phyloP scores from a whole-genome alignment of 2,888 invertebrate genomes.

The Criorhina ranunculi region DNA sequence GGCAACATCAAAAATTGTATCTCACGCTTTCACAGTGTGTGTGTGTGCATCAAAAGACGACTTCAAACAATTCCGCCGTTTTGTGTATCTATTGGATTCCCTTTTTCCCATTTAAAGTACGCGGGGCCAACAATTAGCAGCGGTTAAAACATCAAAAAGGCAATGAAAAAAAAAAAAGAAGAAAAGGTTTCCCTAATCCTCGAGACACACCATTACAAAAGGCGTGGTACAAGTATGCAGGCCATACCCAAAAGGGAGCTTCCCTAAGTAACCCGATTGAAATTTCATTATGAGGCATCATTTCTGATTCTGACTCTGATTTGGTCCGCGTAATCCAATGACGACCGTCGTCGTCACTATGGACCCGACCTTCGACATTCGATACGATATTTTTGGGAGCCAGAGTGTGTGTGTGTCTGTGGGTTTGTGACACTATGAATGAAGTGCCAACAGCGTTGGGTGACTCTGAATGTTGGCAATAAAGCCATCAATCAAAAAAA shows the following conservation, averaged over 20 bases:
- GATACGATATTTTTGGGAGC: slow-evolving; percentile 25
- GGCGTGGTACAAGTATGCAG: slow-evolving; percentile 35
- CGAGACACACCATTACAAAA: slow-evolving; percentile 1
- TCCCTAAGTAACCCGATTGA: slow-evolving; percentile 51
- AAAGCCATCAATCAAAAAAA: slow-evolving; percentile 69
- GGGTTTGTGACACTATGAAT: neutral
- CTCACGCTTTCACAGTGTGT: slow-evolving; percentile 55
- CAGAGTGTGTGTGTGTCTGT: neutral
- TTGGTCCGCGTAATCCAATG: slow-evolving; percentile 43
- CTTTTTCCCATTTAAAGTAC: slow-evolving; percentile 12
- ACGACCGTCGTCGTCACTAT: slow-evolving; percentile 18
- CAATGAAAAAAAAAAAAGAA: no score
- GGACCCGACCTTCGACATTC: slow-evolving; percentile 58
- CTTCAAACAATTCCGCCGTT: slow-evolving; percentile 59
- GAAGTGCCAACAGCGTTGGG: slow-evolving; percentile 24
- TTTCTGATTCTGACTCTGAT: slow-evolving; percentile 49
- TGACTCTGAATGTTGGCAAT: slow-evolving; percentile 53
- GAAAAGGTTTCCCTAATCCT: slow-evolving; percentile 48
- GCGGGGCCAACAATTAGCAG: slow-evolving; percentile 48
- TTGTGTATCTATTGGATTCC: slow-evolving; percentile 3
- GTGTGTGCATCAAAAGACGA: slow-evolving; percentile 36
- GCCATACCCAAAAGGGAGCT: slow-evolving; percentile 17
- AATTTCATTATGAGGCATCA: slow-evolving; percentile 48
- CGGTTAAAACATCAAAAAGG: slow-evolving; percentile 49
- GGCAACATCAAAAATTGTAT: slow-evolving; percentile 45